phyloP scores from a whole-genome alignment of 2,113 vertebrate species.

The Sphyrna mokarran region DNA sequence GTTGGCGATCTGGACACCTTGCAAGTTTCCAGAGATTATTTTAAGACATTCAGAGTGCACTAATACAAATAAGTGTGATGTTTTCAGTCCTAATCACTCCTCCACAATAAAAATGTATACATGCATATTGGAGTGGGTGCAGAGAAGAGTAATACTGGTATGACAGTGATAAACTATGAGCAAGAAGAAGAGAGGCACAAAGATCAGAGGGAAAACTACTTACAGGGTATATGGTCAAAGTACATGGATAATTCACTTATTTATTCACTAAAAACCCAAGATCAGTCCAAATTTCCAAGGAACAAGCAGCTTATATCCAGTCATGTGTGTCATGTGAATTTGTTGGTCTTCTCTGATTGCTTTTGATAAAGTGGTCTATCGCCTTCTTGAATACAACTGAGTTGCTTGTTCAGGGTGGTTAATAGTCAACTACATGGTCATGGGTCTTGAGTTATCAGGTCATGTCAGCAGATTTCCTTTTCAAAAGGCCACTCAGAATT shows the following conservation, averaged over 20 bases:
- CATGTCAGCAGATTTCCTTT: neutral
- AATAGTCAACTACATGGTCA: neutral
- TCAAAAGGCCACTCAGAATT: neutral
- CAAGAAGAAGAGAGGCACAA: neutral
- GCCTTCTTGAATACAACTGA: neutral
- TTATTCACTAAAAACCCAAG: neutral
- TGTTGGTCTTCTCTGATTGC: neutral
- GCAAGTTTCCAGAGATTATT: neutral
- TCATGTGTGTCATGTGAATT: neutral
- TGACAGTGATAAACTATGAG: neutral
- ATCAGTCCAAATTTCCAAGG: neutral
- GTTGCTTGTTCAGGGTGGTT: neutral
- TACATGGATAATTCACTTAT: neutral
- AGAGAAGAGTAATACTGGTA: neutral
- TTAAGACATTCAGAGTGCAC: neutral
- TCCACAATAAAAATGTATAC: neutral
- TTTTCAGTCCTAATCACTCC: neutral
- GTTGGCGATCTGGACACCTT: neutral
- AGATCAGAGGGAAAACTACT: neutral
- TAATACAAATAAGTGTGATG: neutral
- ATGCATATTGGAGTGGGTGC: neutral
- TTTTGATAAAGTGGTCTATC: neutral
- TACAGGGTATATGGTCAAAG: neutral
- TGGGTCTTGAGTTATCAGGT: neutral
- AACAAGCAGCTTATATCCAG: neutral